Conservation (phyloP, 1,140 invertebrate genomes). For the Halesus radiatus region DNA sequence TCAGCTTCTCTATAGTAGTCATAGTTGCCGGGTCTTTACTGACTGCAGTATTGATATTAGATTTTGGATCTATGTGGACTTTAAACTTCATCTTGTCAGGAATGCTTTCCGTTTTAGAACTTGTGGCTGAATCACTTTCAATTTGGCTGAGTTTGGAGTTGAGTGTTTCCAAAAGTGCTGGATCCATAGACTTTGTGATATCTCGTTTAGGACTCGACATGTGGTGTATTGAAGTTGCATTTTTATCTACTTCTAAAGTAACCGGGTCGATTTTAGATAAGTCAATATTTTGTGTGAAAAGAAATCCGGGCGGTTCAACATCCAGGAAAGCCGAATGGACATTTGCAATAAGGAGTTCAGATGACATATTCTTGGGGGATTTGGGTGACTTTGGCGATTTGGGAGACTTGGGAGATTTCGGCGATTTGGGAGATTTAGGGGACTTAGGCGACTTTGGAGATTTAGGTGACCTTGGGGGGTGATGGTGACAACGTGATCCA, state of each 20-base stretch:
- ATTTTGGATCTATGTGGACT: constrained; percentile 68
- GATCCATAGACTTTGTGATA: constrained; percentile 77
- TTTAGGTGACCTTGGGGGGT: constrained; percentile 73
- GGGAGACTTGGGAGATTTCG: constrained; percentile 73
- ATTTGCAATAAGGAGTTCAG: constrained; percentile 62
- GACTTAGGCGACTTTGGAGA: constrained; percentile 74
- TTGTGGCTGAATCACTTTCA: constrained; percentile 79
- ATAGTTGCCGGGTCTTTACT: constrained; percentile 65
- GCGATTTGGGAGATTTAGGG: constrained; percentile 70
- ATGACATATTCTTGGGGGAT: constrained; percentile 64
- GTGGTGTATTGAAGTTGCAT: constrained; percentile 71
- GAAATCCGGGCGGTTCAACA: constrained; percentile 71
- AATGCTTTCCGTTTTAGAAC: constrained; percentile 77
- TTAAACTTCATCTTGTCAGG: constrained; percentile 72
- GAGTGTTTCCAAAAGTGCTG: constrained; percentile 74
- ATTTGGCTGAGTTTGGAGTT: constrained; percentile 81
- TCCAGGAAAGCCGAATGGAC: constrained; percentile 64
- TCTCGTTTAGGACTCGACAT: constrained; percentile 77
- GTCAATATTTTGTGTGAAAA: constrained; percentile 81
- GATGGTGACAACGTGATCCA: constrained; percentile 67
- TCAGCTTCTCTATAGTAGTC: constrained; percentile 67
- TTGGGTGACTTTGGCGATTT: constrained; percentile 72
- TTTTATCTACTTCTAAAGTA: constrained; percentile 78
- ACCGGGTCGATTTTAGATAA: constrained; percentile 78
- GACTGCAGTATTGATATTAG: constrained; percentile 57